Evolutionary conservation across 2,797 vertebrate species (phyloP).

Genomic region (Galagoides demidoff): DNA sequence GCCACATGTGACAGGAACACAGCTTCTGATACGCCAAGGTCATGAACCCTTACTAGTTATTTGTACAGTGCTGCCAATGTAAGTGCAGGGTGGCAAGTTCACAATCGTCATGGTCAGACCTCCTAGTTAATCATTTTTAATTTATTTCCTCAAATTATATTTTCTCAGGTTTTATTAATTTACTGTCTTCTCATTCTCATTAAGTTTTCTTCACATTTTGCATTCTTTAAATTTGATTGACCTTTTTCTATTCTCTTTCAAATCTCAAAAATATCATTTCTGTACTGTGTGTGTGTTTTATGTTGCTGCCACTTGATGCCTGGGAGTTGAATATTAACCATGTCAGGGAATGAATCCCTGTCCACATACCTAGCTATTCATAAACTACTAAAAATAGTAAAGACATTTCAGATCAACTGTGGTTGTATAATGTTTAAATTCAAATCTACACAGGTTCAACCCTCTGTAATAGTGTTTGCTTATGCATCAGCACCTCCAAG

Average conservation of each 20-base stretch:
- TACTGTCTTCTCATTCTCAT: background rate
- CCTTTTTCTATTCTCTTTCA: background rate
- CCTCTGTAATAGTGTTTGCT: background rate
- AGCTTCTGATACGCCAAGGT: too few species aligned
- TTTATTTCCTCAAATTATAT: background rate
- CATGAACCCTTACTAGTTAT: too few species aligned
- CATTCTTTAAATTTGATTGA: background rate
- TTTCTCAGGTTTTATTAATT: background rate
- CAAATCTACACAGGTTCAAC: background rate
- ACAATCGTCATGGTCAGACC: too few species aligned
- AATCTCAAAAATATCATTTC: background rate
- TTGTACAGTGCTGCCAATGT: too few species aligned
- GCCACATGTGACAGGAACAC: too few species aligned
- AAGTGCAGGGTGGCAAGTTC: too few species aligned
- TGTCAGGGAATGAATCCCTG: background rate
- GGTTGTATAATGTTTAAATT: background rate
- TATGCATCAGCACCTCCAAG: background rate
- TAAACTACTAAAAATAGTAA: background rate
- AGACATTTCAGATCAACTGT: background rate
- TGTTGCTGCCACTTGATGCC: background rate
- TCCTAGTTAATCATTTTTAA: background rate
- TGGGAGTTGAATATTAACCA: background rate
- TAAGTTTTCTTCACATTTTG: background rate
- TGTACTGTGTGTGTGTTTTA: background rate
- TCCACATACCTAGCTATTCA: background rate